A percentile compares a stretch with the other conserved stretches of the same genome.
Evolutionary conservation across 2,797 vertebrate genomes (phyloP).

Genomic region (Sardinella longiceps): DNA sequence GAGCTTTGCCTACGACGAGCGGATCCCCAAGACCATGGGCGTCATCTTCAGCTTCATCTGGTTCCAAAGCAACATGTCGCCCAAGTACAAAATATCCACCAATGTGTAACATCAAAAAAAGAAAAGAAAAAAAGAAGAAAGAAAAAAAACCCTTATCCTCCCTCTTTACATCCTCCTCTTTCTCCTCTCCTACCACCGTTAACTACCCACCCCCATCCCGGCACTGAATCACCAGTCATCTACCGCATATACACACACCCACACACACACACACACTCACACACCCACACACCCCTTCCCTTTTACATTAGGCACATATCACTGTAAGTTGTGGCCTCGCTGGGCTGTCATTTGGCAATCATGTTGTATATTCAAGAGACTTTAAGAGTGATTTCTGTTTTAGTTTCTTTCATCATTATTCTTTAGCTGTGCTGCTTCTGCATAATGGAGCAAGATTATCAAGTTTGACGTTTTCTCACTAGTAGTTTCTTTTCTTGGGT

Average conservation of each 20-base stretch:
- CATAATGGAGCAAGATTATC: constrained; percentile 2
- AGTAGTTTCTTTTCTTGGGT: background rate
- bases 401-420: constrained; percentile 38
- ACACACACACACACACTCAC: background rate
- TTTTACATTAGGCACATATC: background rate
- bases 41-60: constrained; percentile 91
- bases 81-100: constrained; percentile 86
- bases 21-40: constrained; percentile 87
- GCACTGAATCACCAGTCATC: background rate
- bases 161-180: constrained; percentile 24
- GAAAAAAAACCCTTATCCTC: too few relatives aligned
- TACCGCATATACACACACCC: background rate
- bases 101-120: constrained; percentile 70
- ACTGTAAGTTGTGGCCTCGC: background rate
- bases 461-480: background rate
- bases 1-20: constrained; percentile 84
- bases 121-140: constrained; percentile 45
- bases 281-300: background rate
- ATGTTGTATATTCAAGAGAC: constrained; percentile 20
- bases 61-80: constrained; percentile 89
- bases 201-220: background rate
- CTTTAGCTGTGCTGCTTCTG: constrained; percentile 4
- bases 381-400: constrained; percentile 29
- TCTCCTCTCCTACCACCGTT: constrained; percentile 35
- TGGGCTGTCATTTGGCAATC: constrained; percentile 19